Evolutionary conservation across 2,888 invertebrate species (phyloP).

Genomic region (Smittia aterrima): DNA sequence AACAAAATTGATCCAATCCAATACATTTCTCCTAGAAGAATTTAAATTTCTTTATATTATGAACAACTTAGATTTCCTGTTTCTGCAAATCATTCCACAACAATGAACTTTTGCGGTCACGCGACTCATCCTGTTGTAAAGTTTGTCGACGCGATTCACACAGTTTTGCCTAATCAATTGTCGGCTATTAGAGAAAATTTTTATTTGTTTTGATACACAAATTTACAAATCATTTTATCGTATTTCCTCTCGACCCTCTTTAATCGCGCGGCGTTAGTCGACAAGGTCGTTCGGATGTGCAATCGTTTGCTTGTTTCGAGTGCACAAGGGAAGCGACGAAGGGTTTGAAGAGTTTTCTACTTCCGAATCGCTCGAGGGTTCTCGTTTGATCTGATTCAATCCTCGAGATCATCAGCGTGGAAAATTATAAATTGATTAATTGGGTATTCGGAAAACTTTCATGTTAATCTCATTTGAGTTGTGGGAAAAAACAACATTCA

Average conservation of each 20-base stretch:
- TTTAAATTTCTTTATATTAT: too few species aligned
- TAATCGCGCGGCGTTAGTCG: neutral
- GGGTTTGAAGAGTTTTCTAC: neutral
- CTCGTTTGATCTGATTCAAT: neutral
- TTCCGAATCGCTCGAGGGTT: neutral
- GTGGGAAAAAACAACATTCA: conserved; percentile 11
- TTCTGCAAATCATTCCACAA: too few species aligned
- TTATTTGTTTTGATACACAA: conserved; percentile 11
- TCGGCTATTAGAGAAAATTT: neutral
- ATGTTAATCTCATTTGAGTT: conserved; percentile 8
- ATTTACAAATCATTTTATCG: neutral
- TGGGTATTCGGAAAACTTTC: neutral
- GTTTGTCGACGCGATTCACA: neutral
- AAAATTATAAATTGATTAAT: neutral
- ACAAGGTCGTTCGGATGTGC: neutral
- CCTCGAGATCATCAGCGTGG: neutral
- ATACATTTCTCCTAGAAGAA: too few species aligned
- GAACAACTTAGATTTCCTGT: too few species aligned
- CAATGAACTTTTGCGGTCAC: neutral
- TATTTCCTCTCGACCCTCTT: neutral
- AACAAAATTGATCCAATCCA: too few species aligned
- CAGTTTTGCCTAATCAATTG: conserved; percentile 8
- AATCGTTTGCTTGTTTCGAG: neutral
- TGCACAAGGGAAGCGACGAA: neutral
- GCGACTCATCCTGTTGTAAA: neutral